Evolutionary conservation across 2,797 vertebrate species (phyloP).

Genomic region (Clamator glandarius): DNA sequence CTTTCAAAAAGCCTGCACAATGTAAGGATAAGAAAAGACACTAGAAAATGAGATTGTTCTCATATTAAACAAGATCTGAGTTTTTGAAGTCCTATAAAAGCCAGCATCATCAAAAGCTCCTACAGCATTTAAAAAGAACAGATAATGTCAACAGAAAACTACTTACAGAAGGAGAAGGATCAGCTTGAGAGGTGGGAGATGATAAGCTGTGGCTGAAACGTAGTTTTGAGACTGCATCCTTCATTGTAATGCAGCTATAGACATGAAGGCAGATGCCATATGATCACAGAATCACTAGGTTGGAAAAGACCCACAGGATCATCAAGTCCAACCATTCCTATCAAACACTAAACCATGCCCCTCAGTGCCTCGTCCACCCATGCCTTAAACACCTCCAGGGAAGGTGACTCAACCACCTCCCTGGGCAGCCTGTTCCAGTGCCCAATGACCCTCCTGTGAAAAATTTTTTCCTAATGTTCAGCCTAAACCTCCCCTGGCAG

Average conservation of each 20-base stretch:
- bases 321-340: too few relatives aligned
- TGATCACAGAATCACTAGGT: too few relatives aligned
- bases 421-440: too few relatives aligned
- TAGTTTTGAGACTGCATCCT: slow-evolving; percentile 28
- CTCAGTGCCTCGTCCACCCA: too few relatives aligned
- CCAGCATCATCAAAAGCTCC: slow-evolving; percentile 19
- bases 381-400: too few relatives aligned
- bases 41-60: slow-evolving; percentile 9
- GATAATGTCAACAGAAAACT: slow-evolving; percentile 28
- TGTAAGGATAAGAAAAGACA: slow-evolving; percentile 1
- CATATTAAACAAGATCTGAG: background rate
- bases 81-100: slow-evolving; percentile 2
- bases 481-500: too few relatives aligned
- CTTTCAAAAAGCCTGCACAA: background rate
- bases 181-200: slow-evolving; percentile 21
- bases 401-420: too few relatives aligned
- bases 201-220: slow-evolving; percentile 14
- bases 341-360: too few relatives aligned
- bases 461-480: too few relatives aligned
- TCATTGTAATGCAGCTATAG: slow-evolving; percentile 12
- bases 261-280: background rate
- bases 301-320: too few relatives aligned
- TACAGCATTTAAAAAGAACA: slow-evolving; percentile 2
- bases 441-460: too few relatives aligned
- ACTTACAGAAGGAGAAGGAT: slow-evolving; percentile 19